phyloP scores from a whole-genome alignment of 2,113 vertebrate species.

The Dermatemys mawii region DNA sequence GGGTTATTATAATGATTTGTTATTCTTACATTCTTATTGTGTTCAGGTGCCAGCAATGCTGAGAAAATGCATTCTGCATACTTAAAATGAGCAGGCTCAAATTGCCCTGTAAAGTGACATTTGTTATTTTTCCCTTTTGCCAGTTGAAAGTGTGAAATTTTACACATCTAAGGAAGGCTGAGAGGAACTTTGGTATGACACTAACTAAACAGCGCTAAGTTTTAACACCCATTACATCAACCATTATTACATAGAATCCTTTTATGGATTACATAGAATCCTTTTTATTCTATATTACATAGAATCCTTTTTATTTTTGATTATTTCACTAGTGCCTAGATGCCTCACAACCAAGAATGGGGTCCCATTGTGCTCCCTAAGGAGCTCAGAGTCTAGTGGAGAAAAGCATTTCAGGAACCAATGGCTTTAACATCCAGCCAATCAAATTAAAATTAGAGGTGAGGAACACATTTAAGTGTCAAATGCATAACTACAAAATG shows the following conservation, averaged over 20 bases:
- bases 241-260: no score
- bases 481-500: neutral
- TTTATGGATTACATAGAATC: no score
- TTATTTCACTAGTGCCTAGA: neutral
- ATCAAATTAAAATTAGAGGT: neutral
- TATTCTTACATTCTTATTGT: neutral
- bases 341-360: neutral
- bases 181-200: neutral
- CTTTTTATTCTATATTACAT: no score
- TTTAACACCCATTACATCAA: neutral
- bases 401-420: conserved; percentile 18
- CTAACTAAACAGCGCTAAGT: conserved; percentile 12
- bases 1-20: conserved; percentile 3
- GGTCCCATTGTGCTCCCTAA: neutral
- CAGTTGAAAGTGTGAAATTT: neutral
- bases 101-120: conserved; percentile 24
- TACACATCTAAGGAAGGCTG: conserved; percentile 1
- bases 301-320: no score
- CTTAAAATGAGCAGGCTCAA: conserved; percentile 20
- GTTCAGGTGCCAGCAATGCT: neutral
- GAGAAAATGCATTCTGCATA: neutral
- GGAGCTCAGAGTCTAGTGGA: conserved; percentile 2
- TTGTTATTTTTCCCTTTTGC: conserved; percentile 19
- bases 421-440: neutral
- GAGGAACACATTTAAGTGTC: conserved; percentile 29